A percentile compares a stretch with the other conserved stretches of the same genome.
Evolutionary conservation across 1,140 invertebrate species (phyloP).

Genomic region (Procambarus virginalis): DNA sequence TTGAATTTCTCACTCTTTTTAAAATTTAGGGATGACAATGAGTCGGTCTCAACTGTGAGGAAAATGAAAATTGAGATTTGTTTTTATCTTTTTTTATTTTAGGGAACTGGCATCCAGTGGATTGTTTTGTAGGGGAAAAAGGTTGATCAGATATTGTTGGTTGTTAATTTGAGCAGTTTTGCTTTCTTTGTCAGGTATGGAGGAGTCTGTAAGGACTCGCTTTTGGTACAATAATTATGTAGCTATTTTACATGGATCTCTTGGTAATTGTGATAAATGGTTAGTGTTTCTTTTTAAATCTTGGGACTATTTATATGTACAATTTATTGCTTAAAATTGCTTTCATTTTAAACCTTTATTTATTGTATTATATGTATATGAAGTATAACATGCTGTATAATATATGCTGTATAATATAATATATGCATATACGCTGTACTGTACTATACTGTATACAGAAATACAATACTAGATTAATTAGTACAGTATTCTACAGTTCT

Average conservation of each 20-base stretch:
- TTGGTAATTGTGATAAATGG: not conserved
- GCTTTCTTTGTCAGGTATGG: too few relatives aligned
- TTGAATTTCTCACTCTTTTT: not conserved
- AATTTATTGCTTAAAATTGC: not conserved
- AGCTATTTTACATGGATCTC: not conserved
- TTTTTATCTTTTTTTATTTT: not conserved
- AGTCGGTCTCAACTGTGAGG: not conserved
- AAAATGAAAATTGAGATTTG: not conserved
- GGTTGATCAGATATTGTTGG: too few relatives aligned
- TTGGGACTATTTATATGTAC: not conserved
- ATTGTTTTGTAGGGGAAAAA: too few relatives aligned
- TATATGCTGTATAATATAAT: not conserved
- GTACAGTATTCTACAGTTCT: not conserved
- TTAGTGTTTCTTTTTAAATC: not conserved
- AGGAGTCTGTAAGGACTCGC: not conserved
- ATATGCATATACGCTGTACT: not conserved
- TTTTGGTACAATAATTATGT: not conserved
- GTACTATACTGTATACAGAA: too few relatives aligned
- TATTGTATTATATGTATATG: not conserved
- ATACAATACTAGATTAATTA: not conserved
- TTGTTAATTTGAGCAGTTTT: too few relatives aligned
- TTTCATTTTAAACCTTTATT: not conserved
- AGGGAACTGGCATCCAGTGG: not conserved
- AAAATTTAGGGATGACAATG: not conserved
- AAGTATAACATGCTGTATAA: not conserved